These are phyloP conservation scores for Collichthys lucidus DNA, from an alignment of 2,113 vertebrate species.

Conservation along the genomic window DNA sequence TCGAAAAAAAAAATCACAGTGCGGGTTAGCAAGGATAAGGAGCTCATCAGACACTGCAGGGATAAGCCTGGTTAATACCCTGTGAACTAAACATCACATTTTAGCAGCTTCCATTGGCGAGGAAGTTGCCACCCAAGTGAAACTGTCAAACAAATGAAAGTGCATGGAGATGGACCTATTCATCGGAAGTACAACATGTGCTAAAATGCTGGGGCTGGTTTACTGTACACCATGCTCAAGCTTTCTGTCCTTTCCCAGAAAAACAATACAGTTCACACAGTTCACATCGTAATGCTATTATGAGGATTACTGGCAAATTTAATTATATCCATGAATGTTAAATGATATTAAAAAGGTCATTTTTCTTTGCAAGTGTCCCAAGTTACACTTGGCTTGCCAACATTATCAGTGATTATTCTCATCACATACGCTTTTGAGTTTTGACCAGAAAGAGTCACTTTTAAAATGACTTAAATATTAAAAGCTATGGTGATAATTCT, in stretches of 20 bases:
- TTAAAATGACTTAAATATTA: neutral
- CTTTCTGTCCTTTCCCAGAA: neutral
- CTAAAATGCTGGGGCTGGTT: neutral
- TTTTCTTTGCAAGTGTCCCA: neutral
- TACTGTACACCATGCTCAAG: neutral
- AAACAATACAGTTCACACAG: neutral
- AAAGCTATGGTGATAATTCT: neutral
- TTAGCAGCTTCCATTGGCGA: constrained; percentile 37
- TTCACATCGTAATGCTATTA: constrained; percentile 25
- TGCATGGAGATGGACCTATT: neutral
- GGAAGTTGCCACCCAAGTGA: constrained; percentile 60
- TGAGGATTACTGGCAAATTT: constrained; percentile 24
- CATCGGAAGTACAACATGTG: constrained; percentile 3
- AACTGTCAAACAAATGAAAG: constrained; percentile 31
- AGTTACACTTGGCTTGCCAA: neutral
- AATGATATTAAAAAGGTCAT: constrained; percentile 29
- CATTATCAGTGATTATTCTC: neutral
- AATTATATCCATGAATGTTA: constrained; percentile 24
- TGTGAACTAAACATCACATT: constrained; percentile 65
- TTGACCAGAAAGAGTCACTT: neutral
- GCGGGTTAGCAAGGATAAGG: constrained; percentile 55
- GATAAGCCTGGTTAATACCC: constrained; percentile 70
- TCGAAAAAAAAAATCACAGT: neutral
- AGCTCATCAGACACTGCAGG: constrained; percentile 65
- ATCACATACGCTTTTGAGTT: neutral